Conservation (phyloP, 2,888 invertebrate genomes). For the Melanostoma mellinum region DNA sequence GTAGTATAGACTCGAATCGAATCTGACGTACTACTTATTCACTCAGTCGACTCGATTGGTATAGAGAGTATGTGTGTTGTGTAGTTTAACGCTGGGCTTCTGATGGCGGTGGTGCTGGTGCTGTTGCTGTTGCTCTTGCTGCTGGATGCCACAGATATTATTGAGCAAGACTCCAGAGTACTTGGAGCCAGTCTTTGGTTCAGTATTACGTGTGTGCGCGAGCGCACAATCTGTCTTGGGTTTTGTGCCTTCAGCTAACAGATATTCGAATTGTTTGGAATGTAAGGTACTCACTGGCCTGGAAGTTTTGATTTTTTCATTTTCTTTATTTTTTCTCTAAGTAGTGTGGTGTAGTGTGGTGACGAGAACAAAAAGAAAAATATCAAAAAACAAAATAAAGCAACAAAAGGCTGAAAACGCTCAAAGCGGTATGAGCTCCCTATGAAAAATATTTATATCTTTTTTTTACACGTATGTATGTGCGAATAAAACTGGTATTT, state of each 20-base stretch:
- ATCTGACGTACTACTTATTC: constrained; percentile 69
- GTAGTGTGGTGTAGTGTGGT: constrained; percentile 26
- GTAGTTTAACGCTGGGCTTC: constrained; percentile 56
- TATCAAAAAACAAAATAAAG: constrained; percentile 47
- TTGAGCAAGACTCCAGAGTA: constrained; percentile 62
- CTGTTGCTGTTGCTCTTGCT: constrained; percentile 33
- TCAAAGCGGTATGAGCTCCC: constrained; percentile 66
- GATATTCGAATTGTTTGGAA: constrained; percentile 72
- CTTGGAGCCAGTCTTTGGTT: constrained; percentile 48
- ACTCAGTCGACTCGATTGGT: constrained; percentile 62
- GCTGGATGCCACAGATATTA: constrained; percentile 65
- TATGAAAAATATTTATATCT: constrained; percentile 66
- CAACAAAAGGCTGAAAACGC: constrained; percentile 55
- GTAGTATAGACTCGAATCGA: constrained; percentile 58
- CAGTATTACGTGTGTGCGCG: constrained; percentile 60
- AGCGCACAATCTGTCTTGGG: constrained; percentile 52
- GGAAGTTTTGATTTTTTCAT: constrained; percentile 61
- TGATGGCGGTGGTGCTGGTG: constrained; percentile 9
- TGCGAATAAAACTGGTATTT: constrained; percentile 67
- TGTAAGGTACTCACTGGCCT: constrained; percentile 69
- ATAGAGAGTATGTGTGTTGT: constrained; percentile 46
- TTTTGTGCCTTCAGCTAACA: constrained; percentile 54
- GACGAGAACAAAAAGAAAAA: constrained; percentile 58
- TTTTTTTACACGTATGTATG: constrained; percentile 29
- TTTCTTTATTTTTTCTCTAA: constrained; percentile 37